Percentiles rank a stretch among this genome's conserved stretches.
Conservation (phyloP, 2,113 vertebrate genomes). For the Elaphurus davidianus region DNA sequence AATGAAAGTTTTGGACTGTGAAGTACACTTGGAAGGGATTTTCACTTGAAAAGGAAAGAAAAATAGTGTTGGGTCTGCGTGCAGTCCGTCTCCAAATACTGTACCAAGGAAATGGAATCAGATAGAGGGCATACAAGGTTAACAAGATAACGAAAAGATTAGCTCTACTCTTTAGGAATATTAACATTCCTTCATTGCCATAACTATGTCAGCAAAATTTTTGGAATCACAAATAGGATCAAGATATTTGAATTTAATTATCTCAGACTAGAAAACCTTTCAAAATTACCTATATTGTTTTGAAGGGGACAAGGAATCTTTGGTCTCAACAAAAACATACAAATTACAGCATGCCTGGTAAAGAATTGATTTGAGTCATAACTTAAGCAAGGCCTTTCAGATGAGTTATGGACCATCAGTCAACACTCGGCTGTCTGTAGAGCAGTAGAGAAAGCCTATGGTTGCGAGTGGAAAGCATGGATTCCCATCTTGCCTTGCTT, state of each 20-base stretch:
- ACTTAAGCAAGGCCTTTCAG: neutral
- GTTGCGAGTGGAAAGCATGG: neutral
- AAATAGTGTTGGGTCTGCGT: neutral
- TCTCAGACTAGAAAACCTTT: constrained; percentile 49
- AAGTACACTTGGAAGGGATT: neutral
- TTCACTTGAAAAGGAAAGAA: constrained; percentile 2
- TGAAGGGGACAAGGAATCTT: neutral
- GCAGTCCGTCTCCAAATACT: neutral
- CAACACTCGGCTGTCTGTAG: neutral
- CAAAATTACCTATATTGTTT: constrained; percentile 34
- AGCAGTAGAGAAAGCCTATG: neutral
- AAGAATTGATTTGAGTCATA: neutral
- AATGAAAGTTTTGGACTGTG: neutral
- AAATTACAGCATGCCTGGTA: neutral
- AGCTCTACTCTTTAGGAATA: neutral
- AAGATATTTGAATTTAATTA: constrained; percentile 56
- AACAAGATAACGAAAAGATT: constrained; percentile 51
- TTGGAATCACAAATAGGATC: constrained; percentile 59
- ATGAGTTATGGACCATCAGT: neutral
- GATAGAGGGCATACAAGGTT: neutral
- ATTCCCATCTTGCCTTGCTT: neutral
- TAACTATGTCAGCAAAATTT: constrained; percentile 38
- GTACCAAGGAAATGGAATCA: neutral
- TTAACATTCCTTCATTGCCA: constrained; percentile 49
- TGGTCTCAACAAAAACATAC: neutral